A percentile compares a stretch with the other conserved stretches of the same genome.
These are phyloP conservation scores for Deilephila porcellus DNA, from an alignment of 2,888 invertebrate genomes.

Conservation along the genomic window DNA sequence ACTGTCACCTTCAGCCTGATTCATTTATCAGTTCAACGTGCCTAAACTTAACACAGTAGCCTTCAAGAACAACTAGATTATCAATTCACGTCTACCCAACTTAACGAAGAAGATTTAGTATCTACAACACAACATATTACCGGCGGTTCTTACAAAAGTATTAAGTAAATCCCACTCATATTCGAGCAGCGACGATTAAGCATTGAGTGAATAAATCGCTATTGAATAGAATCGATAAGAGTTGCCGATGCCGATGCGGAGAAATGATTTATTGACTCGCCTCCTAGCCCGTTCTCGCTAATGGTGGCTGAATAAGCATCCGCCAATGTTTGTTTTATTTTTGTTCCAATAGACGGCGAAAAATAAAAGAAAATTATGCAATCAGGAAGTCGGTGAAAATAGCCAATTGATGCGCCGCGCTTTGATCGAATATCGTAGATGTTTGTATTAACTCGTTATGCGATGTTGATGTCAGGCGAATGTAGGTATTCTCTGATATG, in stretches of 20 bases:
- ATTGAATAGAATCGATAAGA: slow-evolving; percentile 76
- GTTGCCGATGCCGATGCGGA: slow-evolving; percentile 69
- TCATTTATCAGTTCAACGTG: too few species aligned
- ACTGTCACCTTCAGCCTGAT: too few species aligned
- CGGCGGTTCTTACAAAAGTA: slow-evolving; percentile 42
- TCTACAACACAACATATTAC: neutral
- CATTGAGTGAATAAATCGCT: slow-evolving; percentile 65
- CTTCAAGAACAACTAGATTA: too few species aligned
- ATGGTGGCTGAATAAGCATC: slow-evolving; percentile 56
- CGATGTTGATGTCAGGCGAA: neutral
- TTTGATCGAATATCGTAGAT: slow-evolving; percentile 38
- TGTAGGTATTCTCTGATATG: neutral
- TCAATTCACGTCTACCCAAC: too few species aligned
- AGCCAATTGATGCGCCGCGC: slow-evolving; percentile 42
- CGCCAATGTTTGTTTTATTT: slow-evolving; percentile 55
- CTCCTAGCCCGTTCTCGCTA: slow-evolving; percentile 52
- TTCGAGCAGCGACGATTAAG: slow-evolving; percentile 65
- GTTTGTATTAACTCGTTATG: too few species aligned
- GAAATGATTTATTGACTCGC: slow-evolving; percentile 80
- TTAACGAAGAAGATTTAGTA: neutral
- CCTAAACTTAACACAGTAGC: too few species aligned
- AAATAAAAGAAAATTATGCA: slow-evolving; percentile 61
- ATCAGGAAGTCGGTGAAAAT: slow-evolving; percentile 47
- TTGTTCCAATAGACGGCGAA: slow-evolving; percentile 50
- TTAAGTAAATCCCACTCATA: slow-evolving; percentile 61